A percentile compares a stretch with the other conserved stretches of the same genome.
Evolutionary conservation across 2,888 invertebrate species (phyloP).

Genomic region (Pandemis heparana): DNA sequence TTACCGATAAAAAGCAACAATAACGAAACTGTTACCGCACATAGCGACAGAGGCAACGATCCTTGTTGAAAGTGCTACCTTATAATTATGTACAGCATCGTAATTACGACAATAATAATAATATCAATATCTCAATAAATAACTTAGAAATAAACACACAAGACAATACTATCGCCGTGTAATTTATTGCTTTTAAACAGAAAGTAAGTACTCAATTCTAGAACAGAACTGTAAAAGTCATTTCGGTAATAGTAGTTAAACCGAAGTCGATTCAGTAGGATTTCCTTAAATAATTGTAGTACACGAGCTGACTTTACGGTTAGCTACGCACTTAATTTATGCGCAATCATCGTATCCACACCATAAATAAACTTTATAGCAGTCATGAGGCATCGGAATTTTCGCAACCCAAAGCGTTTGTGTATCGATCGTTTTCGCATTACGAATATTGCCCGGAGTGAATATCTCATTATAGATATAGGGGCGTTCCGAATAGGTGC

Average conservation of each 20-base stretch:
- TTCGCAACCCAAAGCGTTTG: constrained; percentile 58
- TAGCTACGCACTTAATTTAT: constrained; percentile 57
- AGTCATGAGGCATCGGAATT: constrained; percentile 61
- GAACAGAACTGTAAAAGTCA: constrained; percentile 5
- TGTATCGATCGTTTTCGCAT: constrained; percentile 66
- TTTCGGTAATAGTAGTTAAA: background rate
- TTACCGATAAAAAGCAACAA: constrained; percentile 33
- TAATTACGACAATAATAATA: background rate
- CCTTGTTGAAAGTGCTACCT: background rate
- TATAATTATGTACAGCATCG: background rate
- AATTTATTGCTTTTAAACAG: background rate
- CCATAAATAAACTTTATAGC: constrained; percentile 63
- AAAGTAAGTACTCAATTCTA: constrained; percentile 8
- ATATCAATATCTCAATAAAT: constrained; percentile 5
- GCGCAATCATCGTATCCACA: constrained; percentile 56
- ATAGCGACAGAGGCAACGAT: background rate
- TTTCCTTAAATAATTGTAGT: background rate
- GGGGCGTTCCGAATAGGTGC: constrained; percentile 67
- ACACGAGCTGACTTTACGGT: background rate
- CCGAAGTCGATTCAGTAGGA: background rate
- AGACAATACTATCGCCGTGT: background rate
- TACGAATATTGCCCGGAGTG: constrained; percentile 64
- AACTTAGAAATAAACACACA: background rate
- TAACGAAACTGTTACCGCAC: constrained; percentile 21
- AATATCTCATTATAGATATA: constrained; percentile 65